phyloP scores from a whole-genome alignment of 2,113 vertebrate genomes.

The Apteryx owenii region DNA sequence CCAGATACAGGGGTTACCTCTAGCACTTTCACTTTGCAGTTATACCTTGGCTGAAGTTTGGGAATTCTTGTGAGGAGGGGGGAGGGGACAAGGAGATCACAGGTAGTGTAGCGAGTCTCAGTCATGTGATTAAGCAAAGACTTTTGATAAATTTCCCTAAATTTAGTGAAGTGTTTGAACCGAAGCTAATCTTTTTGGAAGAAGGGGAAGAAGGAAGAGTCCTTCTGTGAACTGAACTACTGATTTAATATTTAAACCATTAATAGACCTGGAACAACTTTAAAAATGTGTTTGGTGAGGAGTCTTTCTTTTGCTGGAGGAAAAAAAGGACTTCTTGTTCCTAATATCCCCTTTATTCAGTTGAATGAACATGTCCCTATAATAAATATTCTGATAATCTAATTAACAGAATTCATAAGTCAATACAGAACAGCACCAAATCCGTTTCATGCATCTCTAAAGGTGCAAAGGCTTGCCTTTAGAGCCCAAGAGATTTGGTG shows the following conservation, averaged over 20 bases:
- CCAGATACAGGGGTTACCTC: neutral
- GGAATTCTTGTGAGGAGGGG: accelerated
- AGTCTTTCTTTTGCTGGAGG: neutral
- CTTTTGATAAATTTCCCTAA: neutral
- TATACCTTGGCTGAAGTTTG: neutral
- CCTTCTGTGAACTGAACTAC: neutral
- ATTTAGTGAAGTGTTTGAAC: neutral
- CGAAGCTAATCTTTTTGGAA: neutral
- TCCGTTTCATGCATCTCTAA: neutral
- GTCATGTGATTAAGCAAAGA: neutral
- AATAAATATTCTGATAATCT: neutral
- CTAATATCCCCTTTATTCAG: neutral
- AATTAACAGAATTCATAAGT: neutral
- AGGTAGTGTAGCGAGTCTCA: neutral
- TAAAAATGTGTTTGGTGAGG: neutral
- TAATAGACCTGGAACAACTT: neutral
- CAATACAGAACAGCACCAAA: neutral
- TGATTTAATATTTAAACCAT: neutral
- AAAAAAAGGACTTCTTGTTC: neutral
- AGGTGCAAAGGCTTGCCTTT: neutral
- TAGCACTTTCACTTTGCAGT: neutral
- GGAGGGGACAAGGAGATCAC: no score
- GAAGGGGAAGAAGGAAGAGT: neutral
- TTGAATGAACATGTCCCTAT: neutral
- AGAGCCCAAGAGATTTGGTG: no score